Evolutionary conservation across 2,888 invertebrate genomes (phyloP), one percentile per base, ranked within the genome.

Genomic region (Eilema caniola): DNA sequence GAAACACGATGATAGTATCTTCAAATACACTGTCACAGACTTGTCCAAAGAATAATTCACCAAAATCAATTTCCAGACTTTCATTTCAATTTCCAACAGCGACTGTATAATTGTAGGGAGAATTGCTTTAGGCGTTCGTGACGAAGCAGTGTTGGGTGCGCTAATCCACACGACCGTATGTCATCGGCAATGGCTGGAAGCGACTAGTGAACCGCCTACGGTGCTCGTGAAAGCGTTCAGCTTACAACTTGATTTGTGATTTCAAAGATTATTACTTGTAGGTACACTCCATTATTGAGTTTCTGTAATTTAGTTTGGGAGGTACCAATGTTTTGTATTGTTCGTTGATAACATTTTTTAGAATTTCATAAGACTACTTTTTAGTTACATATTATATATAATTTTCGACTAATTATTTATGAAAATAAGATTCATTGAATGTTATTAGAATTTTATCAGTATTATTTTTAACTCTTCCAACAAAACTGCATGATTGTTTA

Each of bases 161-260:
- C 61, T 62, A 53, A 76, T 74, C 77, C 66, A 63, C n/a, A 14
- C 1, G 75, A 41, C 86, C 60, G 87, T 91, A 76, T 88, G 85
- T 89, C 82, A 75, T 77, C 37, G 67, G 73, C 77, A 85, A 90
- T 91, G 83, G 91, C 91, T 93, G 89, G 94, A 91, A 94, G 94
- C 93, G 88, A 90, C 89, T 82, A 84, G 86, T 83, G 86, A 86
- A 85, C 91, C 93, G 92, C 95, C 95, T 93, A 94, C 94, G 87
- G 86, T 85, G 85, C 84, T 92, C 92, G 90, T 93, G 93, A 94
- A 94, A 93, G 90, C 90, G 86, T 90, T 89, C 89, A 86, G 89
- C 92, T 92, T 90, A 92, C 92, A 90, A 90, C 90, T 93, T 95
- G 94, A 95, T 95, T 95, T 95, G 95, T 95, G 92, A 93, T 94